A percentile compares a stretch with the other conserved stretches of the same genome.
Conservation (phyloP, 2,797 vertebrate species). For the Carcharodon carcharias region DNA sequence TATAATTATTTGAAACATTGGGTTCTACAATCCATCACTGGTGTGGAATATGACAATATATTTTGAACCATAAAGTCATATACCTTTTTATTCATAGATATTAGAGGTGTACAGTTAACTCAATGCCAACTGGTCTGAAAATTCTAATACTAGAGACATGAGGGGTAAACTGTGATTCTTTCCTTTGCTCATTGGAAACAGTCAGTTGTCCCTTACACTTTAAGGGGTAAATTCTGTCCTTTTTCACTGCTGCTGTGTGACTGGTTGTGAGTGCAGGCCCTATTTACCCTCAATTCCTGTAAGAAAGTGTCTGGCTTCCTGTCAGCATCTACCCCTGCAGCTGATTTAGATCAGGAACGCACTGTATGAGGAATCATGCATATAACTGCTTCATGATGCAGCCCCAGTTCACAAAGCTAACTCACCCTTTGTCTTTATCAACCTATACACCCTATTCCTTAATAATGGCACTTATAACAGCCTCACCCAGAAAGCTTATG, state of each 20-base stretch:
- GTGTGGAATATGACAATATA: constrained; percentile 10
- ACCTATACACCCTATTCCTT: neutral
- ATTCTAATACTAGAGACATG: neutral
- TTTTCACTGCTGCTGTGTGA: neutral
- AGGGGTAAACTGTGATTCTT: neutral
- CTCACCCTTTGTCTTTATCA: neutral
- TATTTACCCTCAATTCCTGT: neutral
- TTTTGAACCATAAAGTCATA: constrained; percentile 21
- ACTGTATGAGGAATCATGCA: neutral
- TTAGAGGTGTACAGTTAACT: constrained; percentile 3
- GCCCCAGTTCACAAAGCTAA: neutral
- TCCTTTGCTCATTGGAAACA: neutral
- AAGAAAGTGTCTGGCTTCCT: neutral
- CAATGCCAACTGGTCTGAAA: neutral
- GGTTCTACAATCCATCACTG: neutral
- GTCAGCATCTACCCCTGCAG: neutral
- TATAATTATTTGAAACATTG: neutral
- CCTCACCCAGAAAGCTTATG: neutral
- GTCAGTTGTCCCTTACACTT: neutral
- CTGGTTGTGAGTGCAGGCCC: neutral
- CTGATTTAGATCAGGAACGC: neutral
- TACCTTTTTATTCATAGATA: neutral
- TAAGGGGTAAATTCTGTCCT: neutral
- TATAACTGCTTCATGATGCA: neutral
- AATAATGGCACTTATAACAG: neutral